Conservation (phyloP, 2,113 vertebrate genomes). For the Eurystomus gularis region DNA sequence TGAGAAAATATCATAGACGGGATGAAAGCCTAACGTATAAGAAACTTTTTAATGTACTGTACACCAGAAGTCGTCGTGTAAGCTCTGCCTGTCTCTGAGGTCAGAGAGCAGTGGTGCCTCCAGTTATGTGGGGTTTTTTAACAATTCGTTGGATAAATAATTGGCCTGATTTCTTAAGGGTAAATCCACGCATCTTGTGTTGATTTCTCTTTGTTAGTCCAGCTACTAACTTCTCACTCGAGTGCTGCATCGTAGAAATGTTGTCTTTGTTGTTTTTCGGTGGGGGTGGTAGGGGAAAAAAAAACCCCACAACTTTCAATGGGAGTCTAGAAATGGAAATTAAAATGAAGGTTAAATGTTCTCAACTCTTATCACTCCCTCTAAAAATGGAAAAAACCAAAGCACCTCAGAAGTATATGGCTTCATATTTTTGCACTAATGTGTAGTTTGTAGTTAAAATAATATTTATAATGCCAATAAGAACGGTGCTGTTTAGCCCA, state of each 20-base stretch:
- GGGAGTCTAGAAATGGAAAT: not conserved
- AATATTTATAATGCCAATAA: not conserved
- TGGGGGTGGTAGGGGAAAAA: not conserved
- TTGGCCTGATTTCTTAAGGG: not conserved
- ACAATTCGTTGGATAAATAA: not conserved
- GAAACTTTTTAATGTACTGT: not conserved
- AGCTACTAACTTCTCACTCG: not conserved
- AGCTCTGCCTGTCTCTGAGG: not conserved
- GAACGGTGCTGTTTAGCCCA: not conserved
- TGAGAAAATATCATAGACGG: not conserved
- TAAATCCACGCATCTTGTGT: not conserved
- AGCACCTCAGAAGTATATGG: not conserved
- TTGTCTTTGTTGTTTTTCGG: not conserved
- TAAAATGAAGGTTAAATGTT: not conserved
- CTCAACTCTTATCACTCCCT: not conserved
- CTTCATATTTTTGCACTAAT: not conserved
- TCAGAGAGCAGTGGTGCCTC: not conserved
- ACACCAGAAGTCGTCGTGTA: not conserved
- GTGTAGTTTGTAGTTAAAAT: not conserved
- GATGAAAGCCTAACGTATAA: not conserved
- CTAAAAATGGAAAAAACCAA: not conserved
- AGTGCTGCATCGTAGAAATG: not conserved
- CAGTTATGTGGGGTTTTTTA: not conserved
- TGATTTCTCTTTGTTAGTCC: not conserved
- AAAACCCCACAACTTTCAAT: accelerated